Conservation (phyloP, 2,888 invertebrate genomes). For the Caradrina clavipalpis region DNA sequence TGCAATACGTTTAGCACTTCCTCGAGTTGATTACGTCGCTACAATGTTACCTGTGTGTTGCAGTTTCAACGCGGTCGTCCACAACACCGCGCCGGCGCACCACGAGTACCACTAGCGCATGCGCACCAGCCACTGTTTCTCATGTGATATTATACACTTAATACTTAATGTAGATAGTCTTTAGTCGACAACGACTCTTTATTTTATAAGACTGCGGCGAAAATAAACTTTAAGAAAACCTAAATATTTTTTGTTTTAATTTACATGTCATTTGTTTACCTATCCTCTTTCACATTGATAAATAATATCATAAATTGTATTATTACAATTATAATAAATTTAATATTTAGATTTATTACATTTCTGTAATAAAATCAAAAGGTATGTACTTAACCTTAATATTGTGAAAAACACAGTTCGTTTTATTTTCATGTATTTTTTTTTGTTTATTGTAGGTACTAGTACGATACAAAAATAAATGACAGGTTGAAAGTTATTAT, state of each 20-base stretch:
- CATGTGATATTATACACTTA: slow-evolving; percentile 89
- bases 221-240: slow-evolving; percentile 86
- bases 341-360: not conserved
- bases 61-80: slow-evolving; percentile 90
- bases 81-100: slow-evolving; percentile 88
- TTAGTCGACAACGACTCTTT: slow-evolving; percentile 85
- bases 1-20: slow-evolving; percentile 51
- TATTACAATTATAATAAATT: not conserved
- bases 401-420: too few relatives aligned
- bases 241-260: slow-evolving; percentile 21
- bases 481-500: too few relatives aligned
- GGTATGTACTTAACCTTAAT: too few relatives aligned
- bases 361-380: not conserved
- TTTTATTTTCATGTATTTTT: too few relatives aligned
- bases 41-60: slow-evolving; percentile 44
- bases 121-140: slow-evolving; percentile 75
- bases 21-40: slow-evolving; percentile 49
- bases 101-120: slow-evolving; percentile 82
- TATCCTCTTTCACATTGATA: not conserved
- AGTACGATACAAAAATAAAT: too few relatives aligned
- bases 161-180: slow-evolving; percentile 87
- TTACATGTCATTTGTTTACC: not conserved
- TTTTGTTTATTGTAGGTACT: too few relatives aligned
- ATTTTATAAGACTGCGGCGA: slow-evolving; percentile 90
- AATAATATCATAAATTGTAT: too few relatives aligned